Evolutionary conservation across 2,113 vertebrate genomes (phyloP), one percentile per base, ranked within the genome.

Genomic region (Motacilla alba): DNA sequence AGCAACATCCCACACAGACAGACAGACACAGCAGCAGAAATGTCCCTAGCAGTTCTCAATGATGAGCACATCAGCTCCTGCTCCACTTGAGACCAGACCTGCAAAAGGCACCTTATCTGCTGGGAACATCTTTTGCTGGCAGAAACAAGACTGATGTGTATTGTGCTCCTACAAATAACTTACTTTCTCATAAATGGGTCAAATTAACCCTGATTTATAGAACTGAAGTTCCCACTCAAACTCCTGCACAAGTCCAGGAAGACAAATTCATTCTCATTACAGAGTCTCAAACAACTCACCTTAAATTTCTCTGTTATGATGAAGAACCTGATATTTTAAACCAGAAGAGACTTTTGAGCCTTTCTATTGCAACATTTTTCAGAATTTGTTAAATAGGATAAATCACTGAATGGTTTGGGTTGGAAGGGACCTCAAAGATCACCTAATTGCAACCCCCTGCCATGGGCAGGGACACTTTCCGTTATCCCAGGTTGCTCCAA

Each of bases 361-460:
- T 83, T 73, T 77, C 18, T 43, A 73, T 27, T 62, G 39, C 24
- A 56, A 30, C 6, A 4, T 58, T 84, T 83, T 74, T 60, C 43
- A 69, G 37, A 69, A 69, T 41, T 39, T 87, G 23, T 15, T 60
- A 68, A 84, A 77, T 10, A 35, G 31, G 62, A 62, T 83, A 66
- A 49, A 43, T 43, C 49, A 44, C 10, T 14, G 35, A 70, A 24
- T 70, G 26, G 10, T 27, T 63, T 63, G 20, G 15, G 15, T 44
- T 50, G 18, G 22, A 37, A 37, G 22, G 9, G 31, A 77, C 19
- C 2, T 62, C 43, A 63, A 49, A 56, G 3, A 63, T 23, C 26
- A 23, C 1, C 5, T 10, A 2, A 7, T 49, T 90, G 43, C 56
- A 55, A 26, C 0, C 0, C 7, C 4, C 9, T 39, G 13, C 14